These are phyloP conservation scores for Boulengeromyrus knoepffleri DNA, from an alignment of 2,113 vertebrate genomes.

Conservation along the genomic window DNA sequence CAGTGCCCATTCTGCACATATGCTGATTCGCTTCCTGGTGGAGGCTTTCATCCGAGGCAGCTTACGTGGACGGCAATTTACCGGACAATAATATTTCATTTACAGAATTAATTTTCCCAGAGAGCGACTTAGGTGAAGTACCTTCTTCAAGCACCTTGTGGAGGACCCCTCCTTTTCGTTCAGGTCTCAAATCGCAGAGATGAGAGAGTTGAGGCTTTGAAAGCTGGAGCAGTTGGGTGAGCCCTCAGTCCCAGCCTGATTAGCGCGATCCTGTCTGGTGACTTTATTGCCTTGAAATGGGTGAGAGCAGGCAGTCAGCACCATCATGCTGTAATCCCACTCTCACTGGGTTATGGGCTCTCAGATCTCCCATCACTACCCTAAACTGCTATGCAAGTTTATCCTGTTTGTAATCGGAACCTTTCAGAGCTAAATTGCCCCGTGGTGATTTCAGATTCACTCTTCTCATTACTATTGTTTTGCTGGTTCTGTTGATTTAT, in stretches of 20 bases:
- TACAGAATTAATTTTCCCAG: background rate
- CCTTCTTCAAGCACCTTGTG: background rate
- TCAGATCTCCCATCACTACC: background rate
- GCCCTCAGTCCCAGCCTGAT: background rate
- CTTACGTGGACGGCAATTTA: background rate
- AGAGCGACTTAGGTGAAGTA: background rate
- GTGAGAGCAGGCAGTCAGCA: background rate
- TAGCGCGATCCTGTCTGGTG: background rate
- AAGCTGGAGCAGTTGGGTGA: background rate
- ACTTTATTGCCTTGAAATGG: background rate
- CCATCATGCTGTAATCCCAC: background rate
- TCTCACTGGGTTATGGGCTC: background rate
- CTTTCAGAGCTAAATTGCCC: background rate
- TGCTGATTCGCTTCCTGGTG: background rate
- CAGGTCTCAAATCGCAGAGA: background rate
- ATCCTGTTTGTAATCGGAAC: background rate
- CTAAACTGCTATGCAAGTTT: background rate
- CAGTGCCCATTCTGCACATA: background rate
- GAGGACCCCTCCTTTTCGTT: background rate
- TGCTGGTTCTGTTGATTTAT: conserved; percentile 18
- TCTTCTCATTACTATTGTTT: conserved; percentile 4
- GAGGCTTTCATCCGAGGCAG: background rate
- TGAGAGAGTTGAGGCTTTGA: background rate
- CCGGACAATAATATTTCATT: background rate
- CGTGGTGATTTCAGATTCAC: background rate